Percentiles rank a stretch among this genome's conserved stretches.
These are phyloP conservation scores for Tympanoctomys barrerae DNA, from an alignment of 2,797 vertebrate species.

Conservation along the genomic window DNA sequence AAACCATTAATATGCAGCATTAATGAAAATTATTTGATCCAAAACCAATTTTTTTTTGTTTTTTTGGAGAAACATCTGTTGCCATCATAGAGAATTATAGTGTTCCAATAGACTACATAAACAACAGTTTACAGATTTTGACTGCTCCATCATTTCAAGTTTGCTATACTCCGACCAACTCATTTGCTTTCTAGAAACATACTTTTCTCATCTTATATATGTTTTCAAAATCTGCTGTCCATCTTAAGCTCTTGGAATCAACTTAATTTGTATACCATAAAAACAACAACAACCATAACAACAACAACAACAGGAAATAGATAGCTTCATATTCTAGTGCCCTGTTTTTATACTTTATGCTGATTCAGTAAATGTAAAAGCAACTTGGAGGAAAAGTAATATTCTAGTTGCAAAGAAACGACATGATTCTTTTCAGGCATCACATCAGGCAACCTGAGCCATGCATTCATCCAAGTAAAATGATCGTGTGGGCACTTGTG, in stretches of 20 bases:
- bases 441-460: background rate
- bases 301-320: background rate
- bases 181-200: constrained; percentile 18
- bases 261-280: background rate
- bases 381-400: background rate
- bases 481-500: background rate
- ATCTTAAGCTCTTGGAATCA: constrained; percentile 3
- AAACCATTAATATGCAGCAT: constrained; percentile 60
- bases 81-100: constrained; percentile 52
- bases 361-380: background rate
- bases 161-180: constrained; percentile 26
- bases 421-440: background rate
- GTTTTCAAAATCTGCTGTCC: background rate
- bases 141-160: constrained; percentile 16
- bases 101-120: constrained; percentile 36
- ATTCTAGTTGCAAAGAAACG: background rate
- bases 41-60: background rate
- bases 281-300: background rate
- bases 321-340: background rate
- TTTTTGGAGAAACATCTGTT: constrained; percentile 62
- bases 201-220: background rate
- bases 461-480: background rate
- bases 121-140: constrained; percentile 45
- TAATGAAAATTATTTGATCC: constrained; percentile 71
- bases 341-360: constrained; percentile 26